Evolutionary conservation across 2,888 invertebrate species (phyloP).

Genomic region (Drosophila maculinotata): DNA sequence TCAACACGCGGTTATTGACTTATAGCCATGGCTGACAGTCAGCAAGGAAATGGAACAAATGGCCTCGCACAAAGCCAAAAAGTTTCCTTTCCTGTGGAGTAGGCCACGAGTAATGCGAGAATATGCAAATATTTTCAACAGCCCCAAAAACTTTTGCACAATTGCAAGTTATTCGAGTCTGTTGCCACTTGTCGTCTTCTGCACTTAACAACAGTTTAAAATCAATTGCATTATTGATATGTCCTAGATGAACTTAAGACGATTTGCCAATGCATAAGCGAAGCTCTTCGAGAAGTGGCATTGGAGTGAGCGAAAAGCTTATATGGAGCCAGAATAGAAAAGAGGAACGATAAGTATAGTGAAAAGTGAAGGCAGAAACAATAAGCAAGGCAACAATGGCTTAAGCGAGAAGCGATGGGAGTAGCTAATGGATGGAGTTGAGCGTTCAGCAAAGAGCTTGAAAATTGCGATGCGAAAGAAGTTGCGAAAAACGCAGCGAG

Average conservation of each 20-base stretch:
- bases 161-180: constrained; percentile 51
- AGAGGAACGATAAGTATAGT: no score
- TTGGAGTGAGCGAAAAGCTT: background rate
- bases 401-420: background rate
- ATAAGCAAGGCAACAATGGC: no score
- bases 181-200: constrained; percentile 51
- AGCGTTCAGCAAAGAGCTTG: no score
- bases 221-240: constrained; percentile 76
- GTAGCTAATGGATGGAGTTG: no score
- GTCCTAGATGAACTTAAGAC: constrained; percentile 42
- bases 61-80: constrained; percentile 54
- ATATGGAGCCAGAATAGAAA: background rate
- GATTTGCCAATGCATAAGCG: constrained; percentile 15
- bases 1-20: constrained; percentile 77
- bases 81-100: constrained; percentile 34
- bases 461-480: background rate
- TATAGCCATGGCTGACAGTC: constrained; percentile 51
- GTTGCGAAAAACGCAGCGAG: no score
- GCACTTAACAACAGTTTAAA: constrained; percentile 74
- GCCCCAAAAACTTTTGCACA: constrained; percentile 59
- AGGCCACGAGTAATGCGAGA: constrained; percentile 39
- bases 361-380: background rate
- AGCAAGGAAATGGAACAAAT: constrained; percentile 42
- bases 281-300: background rate
- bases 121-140: constrained; percentile 70